A percentile compares a stretch with the other conserved stretches of the same genome.
Evolutionary conservation across 2,888 invertebrate species (phyloP).

Genomic region (Drosophila ezoana): DNA sequence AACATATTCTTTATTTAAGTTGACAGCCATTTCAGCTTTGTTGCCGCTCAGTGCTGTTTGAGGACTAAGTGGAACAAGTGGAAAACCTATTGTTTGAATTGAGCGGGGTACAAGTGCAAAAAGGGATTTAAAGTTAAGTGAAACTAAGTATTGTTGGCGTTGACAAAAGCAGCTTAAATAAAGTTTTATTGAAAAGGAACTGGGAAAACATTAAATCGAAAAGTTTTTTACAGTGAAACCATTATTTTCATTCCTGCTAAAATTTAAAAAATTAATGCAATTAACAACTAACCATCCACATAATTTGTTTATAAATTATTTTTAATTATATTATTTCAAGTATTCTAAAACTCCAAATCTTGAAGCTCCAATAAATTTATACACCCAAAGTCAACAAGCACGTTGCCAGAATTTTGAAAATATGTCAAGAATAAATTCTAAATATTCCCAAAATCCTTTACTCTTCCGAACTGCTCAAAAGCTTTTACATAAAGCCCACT

Average conservation of each 20-base stretch:
- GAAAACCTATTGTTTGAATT: slow-evolving; percentile 16
- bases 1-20: slow-evolving; percentile 49
- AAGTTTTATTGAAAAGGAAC: neutral
- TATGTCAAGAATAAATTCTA: neutral
- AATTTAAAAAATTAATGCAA: too few relatives aligned
- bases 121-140: neutral
- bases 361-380: too few relatives aligned
- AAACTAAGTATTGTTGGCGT: neutral
- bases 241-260: too few relatives aligned
- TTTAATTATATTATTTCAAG: neutral
- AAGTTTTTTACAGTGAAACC: neutral
- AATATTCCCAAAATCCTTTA: too few relatives aligned
- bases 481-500: neutral
- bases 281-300: too few relatives aligned
- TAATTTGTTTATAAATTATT: too few relatives aligned
- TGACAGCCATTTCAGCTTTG: slow-evolving; percentile 18
- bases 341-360: neutral
- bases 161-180: neutral
- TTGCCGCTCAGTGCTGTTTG: slow-evolving; percentile 18
- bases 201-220: neutral
- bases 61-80: slow-evolving; percentile 28
- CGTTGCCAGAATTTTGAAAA: neutral
- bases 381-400: neutral
- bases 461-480: neutral
- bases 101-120: slow-evolving; percentile 8